Conservation (phyloP, 2,797 vertebrate genomes). For the Sebastes nivosus region DNA sequence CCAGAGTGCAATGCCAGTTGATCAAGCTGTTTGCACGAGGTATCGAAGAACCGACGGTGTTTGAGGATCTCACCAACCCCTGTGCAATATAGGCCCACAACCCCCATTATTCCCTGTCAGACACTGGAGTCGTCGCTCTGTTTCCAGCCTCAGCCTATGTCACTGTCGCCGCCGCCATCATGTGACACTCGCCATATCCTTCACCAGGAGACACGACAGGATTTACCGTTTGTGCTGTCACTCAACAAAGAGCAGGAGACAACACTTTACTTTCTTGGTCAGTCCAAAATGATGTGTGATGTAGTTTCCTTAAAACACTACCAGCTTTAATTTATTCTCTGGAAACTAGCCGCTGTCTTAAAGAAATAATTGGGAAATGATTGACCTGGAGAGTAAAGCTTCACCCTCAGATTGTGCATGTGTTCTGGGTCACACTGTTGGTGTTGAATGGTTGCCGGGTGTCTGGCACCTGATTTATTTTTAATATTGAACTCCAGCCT, state of each 20-base stretch:
- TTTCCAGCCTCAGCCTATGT: not conserved
- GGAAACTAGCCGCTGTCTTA: not conserved
- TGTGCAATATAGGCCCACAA: conserved; percentile 68
- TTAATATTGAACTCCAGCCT: not conserved
- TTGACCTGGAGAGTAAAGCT: not conserved
- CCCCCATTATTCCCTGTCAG: not conserved
- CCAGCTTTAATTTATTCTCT: not conserved
- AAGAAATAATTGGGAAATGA: not conserved
- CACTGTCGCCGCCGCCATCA: not conserved
- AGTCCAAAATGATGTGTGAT: not conserved
- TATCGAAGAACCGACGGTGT: conserved; percentile 86
- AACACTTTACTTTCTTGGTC: not conserved
- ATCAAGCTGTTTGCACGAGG: conserved; percentile 94
- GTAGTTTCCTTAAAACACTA: not conserved
- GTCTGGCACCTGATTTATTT: conserved; percentile 33
- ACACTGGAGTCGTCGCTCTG: conserved; percentile 32
- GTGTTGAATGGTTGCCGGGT: not conserved
- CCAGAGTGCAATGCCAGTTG: conserved; percentile 94
- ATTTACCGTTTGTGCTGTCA: not conserved
- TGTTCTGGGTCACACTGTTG: not conserved
- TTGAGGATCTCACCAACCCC: conserved; percentile 71
- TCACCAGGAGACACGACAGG: not conserved
- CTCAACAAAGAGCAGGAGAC: not conserved
- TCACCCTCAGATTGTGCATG: not conserved
- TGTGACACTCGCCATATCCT: not conserved